Percentiles rank a stretch among this genome's conserved stretches.
These are phyloP conservation scores for Diarsia mendica DNA, from an alignment of 2,888 invertebrate species.

Conservation along the genomic window DNA sequence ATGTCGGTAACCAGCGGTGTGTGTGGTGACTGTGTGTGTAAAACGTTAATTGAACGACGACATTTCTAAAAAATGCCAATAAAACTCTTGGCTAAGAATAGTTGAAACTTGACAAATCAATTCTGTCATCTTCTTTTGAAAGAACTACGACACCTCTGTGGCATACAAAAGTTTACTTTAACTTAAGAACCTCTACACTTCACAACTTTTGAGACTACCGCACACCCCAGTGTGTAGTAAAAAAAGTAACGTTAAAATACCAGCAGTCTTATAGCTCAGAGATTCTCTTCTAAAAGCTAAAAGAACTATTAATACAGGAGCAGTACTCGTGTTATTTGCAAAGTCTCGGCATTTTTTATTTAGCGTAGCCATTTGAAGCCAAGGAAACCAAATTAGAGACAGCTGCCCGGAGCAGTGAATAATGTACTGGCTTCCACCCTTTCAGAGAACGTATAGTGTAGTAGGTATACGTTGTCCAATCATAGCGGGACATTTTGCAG, in stretches of 20 bases:
- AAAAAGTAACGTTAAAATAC: slow-evolving; percentile 1
- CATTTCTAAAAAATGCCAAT: neutral
- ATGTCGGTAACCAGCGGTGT: no score
- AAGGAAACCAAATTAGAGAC: slow-evolving; percentile 63
- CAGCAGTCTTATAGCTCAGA: slow-evolving; percentile 6
- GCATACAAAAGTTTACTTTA: slow-evolving; percentile 36
- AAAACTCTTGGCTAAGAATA: slow-evolving; percentile 14
- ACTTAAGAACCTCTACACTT: slow-evolving; percentile 35
- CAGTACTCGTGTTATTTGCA: slow-evolving; percentile 50
- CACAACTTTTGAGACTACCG: slow-evolving; percentile 28
- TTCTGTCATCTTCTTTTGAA: slow-evolving; percentile 31
- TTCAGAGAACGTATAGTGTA: slow-evolving; percentile 9
- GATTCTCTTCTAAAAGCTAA: slow-evolving; percentile 16
- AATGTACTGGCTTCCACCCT: slow-evolving; percentile 59
- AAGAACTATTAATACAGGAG: slow-evolving; percentile 47
- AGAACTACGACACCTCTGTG: slow-evolving; percentile 40
- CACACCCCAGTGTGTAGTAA: slow-evolving; percentile 10
- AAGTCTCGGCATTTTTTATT: slow-evolving; percentile 62
- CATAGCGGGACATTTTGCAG: slow-evolving; percentile 36
- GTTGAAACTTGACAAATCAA: slow-evolving; percentile 27
- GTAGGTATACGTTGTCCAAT: slow-evolving; percentile 45
- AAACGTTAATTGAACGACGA: neutral
- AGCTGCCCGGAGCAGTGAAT: slow-evolving; percentile 64
- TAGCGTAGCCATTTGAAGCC: slow-evolving; percentile 50
- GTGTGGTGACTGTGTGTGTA: neutral